Conservation (phyloP, 2,113 vertebrate species). For the Cercocebus atys region DNA sequence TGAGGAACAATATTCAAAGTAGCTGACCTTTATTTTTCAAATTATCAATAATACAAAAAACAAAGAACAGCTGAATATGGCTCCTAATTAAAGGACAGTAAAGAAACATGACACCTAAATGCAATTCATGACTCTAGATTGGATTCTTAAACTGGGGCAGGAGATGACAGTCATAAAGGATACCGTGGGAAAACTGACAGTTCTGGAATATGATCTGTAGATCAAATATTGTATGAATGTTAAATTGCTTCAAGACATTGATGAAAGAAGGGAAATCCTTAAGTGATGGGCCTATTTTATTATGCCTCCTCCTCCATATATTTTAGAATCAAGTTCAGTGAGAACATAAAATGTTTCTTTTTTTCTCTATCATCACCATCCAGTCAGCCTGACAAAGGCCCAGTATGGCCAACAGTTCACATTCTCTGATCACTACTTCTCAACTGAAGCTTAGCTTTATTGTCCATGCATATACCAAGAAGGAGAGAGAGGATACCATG, state of each 20-base stretch:
- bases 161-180: background rate
- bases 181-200: background rate
- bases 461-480: background rate
- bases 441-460: background rate
- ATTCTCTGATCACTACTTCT: background rate
- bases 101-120: background rate
- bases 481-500: background rate
- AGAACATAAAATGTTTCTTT: background rate
- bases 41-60: background rate
- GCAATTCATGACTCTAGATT: background rate
- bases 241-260: background rate
- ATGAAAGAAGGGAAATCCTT: background rate
- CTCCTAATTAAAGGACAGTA: background rate
- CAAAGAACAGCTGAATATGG: background rate
- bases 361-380: background rate
- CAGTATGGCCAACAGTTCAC: background rate
- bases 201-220: background rate
- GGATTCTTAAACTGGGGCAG: rapidly evolving
- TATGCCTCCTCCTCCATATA: background rate
- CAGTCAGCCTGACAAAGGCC: background rate
- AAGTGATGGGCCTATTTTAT: background rate
- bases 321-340: background rate
- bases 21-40: background rate
- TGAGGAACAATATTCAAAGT: background rate
- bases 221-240: background rate